Evolutionary conservation across 2,797 vertebrate genomes (phyloP).

Genomic region (Sebastes vulpes): DNA sequence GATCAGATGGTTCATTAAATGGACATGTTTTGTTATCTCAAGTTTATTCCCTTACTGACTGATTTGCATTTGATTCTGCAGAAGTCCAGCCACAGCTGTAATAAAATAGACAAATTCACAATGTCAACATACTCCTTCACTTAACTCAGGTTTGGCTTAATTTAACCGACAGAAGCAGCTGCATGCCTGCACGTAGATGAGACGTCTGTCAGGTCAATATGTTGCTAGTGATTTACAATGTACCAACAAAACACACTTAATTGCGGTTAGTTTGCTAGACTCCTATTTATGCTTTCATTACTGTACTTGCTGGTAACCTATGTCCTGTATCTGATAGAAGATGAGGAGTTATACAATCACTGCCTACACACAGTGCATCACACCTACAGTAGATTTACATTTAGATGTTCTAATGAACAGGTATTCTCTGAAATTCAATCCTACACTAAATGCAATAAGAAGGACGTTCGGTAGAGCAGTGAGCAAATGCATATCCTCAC

Average conservation of each 20-base stretch:
- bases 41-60: background rate
- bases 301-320: background rate
- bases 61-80: background rate
- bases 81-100: background rate
- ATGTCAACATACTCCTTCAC: background rate
- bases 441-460: background rate
- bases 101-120: background rate
- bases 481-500: background rate
- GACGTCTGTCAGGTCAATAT: constrained; percentile 11
- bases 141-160: background rate
- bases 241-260: background rate
- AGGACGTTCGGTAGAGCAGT: background rate
- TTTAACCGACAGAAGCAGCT: constrained; percentile 8
- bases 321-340: background rate
- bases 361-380: background rate
- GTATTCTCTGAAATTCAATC: background rate
- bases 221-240: constrained; percentile 6
- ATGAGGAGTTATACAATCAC: background rate
- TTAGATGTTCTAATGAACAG: background rate
- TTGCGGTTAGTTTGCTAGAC: background rate
- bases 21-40: background rate
- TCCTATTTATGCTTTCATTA: background rate
- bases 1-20: background rate
- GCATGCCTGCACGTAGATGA: background rate
- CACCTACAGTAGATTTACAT: background rate